A percentile compares a stretch with the other conserved stretches of the same genome.
Evolutionary conservation across 2,797 vertebrate genomes (phyloP).

Genomic region (Sandelia bainsii): DNA sequence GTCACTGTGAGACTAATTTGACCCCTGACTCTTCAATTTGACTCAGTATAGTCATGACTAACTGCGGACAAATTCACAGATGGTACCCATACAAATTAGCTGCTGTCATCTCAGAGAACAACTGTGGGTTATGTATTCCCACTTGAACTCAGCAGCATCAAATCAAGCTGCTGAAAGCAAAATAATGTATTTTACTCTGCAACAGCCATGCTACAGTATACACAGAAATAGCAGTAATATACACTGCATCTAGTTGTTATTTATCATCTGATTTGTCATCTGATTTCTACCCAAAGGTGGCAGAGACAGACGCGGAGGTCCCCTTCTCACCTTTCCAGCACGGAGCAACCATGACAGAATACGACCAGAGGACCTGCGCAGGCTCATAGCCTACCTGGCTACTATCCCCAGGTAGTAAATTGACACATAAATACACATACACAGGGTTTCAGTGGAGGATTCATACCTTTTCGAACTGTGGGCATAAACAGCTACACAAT

Average conservation of each 20-base stretch:
- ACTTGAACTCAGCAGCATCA: neutral
- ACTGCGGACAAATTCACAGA: slow-evolving; percentile 32
- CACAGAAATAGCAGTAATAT: too few species aligned
- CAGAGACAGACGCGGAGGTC: slow-evolving; percentile 96
- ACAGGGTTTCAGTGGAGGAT: neutral
- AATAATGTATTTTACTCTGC: neutral
- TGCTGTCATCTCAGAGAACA: slow-evolving; percentile 31
- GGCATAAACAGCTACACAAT: neutral
- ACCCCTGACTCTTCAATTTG: slow-evolving; percentile 39
- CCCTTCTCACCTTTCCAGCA: slow-evolving; percentile 96
- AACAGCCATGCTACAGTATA: too few species aligned
- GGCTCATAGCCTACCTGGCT: slow-evolving; percentile 94
- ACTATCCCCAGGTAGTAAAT: slow-evolving; percentile 92
- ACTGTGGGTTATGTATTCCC: neutral
- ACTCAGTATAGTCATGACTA: slow-evolving; percentile 51
- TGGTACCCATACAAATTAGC: slow-evolving; percentile 27
- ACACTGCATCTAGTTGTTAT: neutral
- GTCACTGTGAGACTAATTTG: slow-evolving; percentile 51
- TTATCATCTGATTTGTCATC: neutral
- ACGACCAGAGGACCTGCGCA: slow-evolving; percentile 95
- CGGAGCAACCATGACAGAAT: slow-evolving; percentile 98
- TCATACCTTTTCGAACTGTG: neutral
- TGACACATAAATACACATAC: neutral
- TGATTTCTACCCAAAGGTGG: slow-evolving; percentile 85
- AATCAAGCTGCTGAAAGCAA: neutral